A percentile compares a stretch with the other conserved stretches of the same genome.
These are phyloP conservation scores for Margaritifera margaritifera DNA, from an alignment of 2,888 invertebrate genomes.

Conservation along the genomic window DNA sequence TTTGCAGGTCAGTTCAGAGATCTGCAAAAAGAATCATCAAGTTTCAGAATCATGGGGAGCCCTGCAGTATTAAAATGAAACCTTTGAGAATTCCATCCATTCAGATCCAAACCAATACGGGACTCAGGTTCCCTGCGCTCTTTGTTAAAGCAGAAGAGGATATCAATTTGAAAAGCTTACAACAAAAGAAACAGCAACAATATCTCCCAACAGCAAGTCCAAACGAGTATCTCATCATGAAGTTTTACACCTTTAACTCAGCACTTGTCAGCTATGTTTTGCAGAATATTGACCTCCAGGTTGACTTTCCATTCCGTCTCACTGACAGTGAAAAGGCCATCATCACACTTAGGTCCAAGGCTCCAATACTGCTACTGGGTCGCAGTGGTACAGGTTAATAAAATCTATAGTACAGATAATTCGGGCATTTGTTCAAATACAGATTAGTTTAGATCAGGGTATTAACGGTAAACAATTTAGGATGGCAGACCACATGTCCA, in stretches of 20 bases:
- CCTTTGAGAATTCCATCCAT: constrained; percentile 43
- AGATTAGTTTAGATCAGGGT: too few species aligned
- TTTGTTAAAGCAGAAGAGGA: constrained; percentile 45
- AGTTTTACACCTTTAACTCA: constrained; percentile 63
- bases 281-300: constrained; percentile 11
- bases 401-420: too few species aligned
- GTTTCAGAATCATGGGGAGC: constrained; percentile 56
- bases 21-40: constrained; percentile 40
- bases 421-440: too few species aligned
- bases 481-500: neutral
- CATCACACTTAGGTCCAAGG: constrained; percentile 21
- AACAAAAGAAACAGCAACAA: constrained; percentile 26
- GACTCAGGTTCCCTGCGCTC: constrained; percentile 39
- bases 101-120: constrained; percentile 9
- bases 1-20: constrained; percentile 32
- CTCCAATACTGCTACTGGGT: constrained; percentile 35
- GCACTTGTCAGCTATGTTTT: constrained; percentile 46
- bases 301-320: constrained; percentile 40
- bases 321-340: constrained; percentile 34
- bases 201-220: constrained; percentile 61
- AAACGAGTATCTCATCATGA: constrained; percentile 62
- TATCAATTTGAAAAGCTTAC: neutral
- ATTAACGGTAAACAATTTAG: too few species aligned
- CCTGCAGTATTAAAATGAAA: constrained; percentile 54
- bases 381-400: constrained; percentile 27